A percentile compares a stretch with the other conserved stretches of the same genome.
These are phyloP conservation scores for Cylindroiulus punctatus DNA, from an alignment of 2,888 invertebrate species.

Conservation along the genomic window DNA sequence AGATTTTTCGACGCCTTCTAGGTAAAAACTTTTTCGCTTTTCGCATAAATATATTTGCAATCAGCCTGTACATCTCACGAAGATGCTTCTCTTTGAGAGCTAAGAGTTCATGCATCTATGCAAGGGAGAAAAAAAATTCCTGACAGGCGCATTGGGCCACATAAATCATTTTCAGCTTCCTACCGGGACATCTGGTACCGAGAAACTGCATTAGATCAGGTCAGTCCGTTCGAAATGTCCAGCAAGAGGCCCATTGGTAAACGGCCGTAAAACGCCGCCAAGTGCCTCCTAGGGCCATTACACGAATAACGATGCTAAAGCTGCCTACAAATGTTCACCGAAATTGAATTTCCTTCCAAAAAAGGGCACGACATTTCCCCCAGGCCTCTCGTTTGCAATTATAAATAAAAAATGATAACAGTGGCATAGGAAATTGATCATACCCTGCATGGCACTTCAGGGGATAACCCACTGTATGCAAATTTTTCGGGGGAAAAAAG, in stretches of 20 bases:
- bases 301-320: background rate
- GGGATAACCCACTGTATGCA: background rate
- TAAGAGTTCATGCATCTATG: background rate
- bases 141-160: conserved; percentile 43
- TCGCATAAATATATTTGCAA: conserved; percentile 39
- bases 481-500: background rate
- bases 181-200: conserved; percentile 12
- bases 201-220: conserved; percentile 26
- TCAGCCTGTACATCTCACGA: background rate
- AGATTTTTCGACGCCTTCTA: background rate
- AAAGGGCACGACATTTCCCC: background rate
- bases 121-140: background rate
- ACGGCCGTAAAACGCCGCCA: background rate
- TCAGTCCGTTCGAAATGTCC: conserved; percentile 11
- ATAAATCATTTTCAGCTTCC: conserved; percentile 22
- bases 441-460: background rate
- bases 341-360: background rate
- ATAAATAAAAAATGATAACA: background rate
- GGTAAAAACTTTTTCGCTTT: background rate
- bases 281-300: background rate
- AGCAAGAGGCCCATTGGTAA: conserved; percentile 40
- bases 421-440: background rate
- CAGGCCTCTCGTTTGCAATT: background rate
- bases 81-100: background rate
- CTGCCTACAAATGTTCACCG: background rate